Evolutionary conservation across 2,797 vertebrate genomes (phyloP).

Genomic region (Darevskia nairensis): DNA sequence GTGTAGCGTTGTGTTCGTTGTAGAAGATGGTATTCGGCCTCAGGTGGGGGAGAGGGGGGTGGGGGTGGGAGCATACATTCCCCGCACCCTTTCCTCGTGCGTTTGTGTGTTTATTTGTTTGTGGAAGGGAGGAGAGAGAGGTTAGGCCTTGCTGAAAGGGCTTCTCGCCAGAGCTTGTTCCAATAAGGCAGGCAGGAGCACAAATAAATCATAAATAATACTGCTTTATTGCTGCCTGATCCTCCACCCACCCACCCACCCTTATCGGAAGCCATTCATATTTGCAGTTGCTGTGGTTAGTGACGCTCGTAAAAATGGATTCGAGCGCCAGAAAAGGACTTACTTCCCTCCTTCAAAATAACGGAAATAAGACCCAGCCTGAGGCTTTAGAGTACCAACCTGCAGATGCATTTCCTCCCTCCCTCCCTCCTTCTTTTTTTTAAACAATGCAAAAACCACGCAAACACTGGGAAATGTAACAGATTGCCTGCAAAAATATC

Average conservation of each 20-base stretch:
- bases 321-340: slow-evolving; percentile 58
- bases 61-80: neutral
- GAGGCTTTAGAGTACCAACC: neutral
- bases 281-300: slow-evolving; percentile 68
- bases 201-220: slow-evolving; percentile 72
- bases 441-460: slow-evolving; percentile 16
- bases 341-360: neutral
- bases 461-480: slow-evolving; percentile 63
- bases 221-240: slow-evolving; percentile 67
- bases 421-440: neutral
- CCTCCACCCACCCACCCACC: slow-evolving; percentile 35
- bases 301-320: slow-evolving; percentile 63
- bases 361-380: neutral
- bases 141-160: slow-evolving; percentile 32
- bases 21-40: neutral
- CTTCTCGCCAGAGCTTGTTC: slow-evolving; percentile 37
- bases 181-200: slow-evolving; percentile 12
- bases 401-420: slow-evolving; percentile 53
- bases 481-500: slow-evolving; percentile 69
- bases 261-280: slow-evolving; percentile 72
- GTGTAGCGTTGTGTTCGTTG: neutral
- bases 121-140: slow-evolving; percentile 25
- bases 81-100: neutral
- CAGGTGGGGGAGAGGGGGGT: slow-evolving; percentile 30
- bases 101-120: neutral